Conservation (phyloP, 2,113 vertebrate species). For the Lagopus muta region DNA sequence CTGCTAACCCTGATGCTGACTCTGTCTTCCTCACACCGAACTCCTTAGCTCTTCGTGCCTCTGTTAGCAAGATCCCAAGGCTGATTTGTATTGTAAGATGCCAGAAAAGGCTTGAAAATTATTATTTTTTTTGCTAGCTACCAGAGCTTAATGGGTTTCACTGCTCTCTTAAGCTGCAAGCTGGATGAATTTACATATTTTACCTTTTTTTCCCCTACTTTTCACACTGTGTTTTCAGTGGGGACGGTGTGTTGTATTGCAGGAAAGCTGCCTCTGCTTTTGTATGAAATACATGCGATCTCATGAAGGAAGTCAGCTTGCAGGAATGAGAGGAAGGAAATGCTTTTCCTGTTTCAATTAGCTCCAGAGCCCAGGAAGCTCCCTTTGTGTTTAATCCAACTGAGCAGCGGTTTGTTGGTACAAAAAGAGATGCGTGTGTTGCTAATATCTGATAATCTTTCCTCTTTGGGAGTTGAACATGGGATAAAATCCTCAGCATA, state of each 20-base stretch:
- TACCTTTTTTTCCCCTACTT: fast-evolving
- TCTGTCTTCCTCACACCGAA: fast-evolving
- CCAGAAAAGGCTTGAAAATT: neutral
- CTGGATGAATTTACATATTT: neutral
- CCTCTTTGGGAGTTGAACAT: neutral
- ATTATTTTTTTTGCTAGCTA: neutral
- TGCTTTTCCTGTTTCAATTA: conserved; percentile 50
- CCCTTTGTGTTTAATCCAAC: neutral
- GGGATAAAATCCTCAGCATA: neutral
- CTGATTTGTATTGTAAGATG: neutral
- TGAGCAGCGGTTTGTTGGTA: neutral
- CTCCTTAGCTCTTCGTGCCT: neutral
- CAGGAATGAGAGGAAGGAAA: conserved; percentile 54
- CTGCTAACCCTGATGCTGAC: neutral
- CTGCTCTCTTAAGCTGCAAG: neutral
- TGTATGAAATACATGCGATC: fast-evolving
- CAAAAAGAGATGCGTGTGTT: neutral
- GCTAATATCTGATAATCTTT: neutral
- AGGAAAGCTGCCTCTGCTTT: neutral
- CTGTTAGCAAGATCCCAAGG: neutral
- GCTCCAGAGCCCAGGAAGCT: neutral
- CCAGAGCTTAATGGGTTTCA: neutral
- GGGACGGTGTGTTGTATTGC: neutral
- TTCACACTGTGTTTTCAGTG: neutral
- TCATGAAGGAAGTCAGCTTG: conserved; percentile 1